Conservation (phyloP, 2,797 vertebrate genomes). For the Cossypha dichroa region DNA sequence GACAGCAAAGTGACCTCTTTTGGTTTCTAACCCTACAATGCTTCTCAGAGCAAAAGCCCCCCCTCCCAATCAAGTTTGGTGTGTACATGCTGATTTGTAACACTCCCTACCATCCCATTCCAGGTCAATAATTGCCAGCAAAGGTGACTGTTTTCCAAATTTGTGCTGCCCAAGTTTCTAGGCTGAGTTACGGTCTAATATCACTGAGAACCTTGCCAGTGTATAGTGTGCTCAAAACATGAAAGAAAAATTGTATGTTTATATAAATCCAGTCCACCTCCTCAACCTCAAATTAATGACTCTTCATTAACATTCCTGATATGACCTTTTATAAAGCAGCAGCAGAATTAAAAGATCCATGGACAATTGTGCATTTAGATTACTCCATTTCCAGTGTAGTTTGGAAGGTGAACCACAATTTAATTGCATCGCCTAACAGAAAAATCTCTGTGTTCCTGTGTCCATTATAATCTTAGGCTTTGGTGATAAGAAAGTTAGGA, state of each 20-base stretch:
- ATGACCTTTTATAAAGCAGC: neutral
- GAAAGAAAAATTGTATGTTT: neutral
- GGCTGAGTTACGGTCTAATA: neutral
- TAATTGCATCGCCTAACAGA: conserved; percentile 21
- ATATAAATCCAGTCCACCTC: neutral
- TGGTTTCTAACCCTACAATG: neutral
- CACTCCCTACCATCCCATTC: neutral
- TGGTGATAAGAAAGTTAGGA: conserved; percentile 20
- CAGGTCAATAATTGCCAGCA: neutral
- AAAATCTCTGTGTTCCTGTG: neutral
- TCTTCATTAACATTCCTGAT: neutral
- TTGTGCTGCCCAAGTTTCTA: neutral
- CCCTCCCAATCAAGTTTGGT: neutral
- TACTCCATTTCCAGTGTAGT: neutral
- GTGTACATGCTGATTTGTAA: neutral
- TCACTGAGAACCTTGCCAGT: neutral
- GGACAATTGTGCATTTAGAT: neutral
- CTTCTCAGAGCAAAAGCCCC: neutral
- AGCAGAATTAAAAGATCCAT: neutral
- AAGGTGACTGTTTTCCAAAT: neutral
- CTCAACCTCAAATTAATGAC: neutral
- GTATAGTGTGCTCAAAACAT: neutral
- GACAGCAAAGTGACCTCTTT: neutral
- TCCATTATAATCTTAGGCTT: conserved; percentile 18
- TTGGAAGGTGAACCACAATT: conserved; percentile 6